Percentiles rank a stretch among this genome's conserved stretches.
These are phyloP conservation scores for Poecilia wingei DNA, from an alignment of 2,797 vertebrate genomes.

Conservation along the genomic window DNA sequence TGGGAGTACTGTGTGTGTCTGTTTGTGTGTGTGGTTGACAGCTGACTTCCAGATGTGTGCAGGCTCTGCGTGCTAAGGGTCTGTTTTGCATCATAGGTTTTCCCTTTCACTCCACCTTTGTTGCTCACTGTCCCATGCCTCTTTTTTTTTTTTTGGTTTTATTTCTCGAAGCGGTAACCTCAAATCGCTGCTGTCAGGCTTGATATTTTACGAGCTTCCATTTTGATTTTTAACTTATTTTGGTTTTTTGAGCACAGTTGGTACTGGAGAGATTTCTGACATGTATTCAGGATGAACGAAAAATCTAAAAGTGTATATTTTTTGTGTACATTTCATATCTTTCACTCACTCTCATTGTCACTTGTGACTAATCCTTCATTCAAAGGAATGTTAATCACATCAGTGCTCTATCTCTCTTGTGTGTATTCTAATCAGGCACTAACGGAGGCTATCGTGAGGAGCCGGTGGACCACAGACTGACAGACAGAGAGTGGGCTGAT, in stretches of 20 bases:
- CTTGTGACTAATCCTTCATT: constrained; percentile 38
- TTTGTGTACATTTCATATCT: background rate
- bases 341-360: constrained; percentile 34
- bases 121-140: constrained; percentile 21
- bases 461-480: constrained; percentile 96
- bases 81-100: constrained; percentile 79
- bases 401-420: constrained; percentile 54
- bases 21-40: constrained; percentile 72
- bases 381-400: constrained; percentile 55
- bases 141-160: constrained; percentile 26
- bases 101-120: constrained; percentile 46
- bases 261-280: background rate
- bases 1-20: constrained; percentile 50
- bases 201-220: background rate
- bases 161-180: constrained; percentile 1
- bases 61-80: constrained; percentile 65
- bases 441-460: constrained; percentile 97
- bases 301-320: background rate
- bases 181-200: constrained; percentile 1
- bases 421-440: constrained; percentile 83
- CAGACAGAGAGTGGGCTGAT: constrained; percentile 98
- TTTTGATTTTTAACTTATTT: background rate
- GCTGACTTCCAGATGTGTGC: constrained; percentile 86
- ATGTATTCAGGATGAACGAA: background rate
- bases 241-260: background rate